phyloP scores from a whole-genome alignment of 2,888 invertebrate species.

The Lypha dubia region DNA sequence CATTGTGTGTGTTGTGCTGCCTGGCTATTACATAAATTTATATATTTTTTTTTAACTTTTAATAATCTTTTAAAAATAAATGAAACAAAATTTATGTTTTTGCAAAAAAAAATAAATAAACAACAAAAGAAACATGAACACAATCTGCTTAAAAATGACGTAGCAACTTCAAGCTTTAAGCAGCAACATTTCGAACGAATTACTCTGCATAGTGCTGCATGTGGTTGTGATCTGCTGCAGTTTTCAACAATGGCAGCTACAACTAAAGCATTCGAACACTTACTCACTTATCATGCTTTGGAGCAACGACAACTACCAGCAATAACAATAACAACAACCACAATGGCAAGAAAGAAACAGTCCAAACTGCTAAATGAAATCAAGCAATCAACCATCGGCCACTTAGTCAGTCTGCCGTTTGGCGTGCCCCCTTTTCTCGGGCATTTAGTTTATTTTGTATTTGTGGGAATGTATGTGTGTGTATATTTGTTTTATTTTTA shows the following conservation, averaged over 20 bases:
- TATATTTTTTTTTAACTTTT: slow-evolving; percentile 32
- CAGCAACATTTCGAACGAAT: slow-evolving; percentile 38
- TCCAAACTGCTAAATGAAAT: slow-evolving; percentile 43
- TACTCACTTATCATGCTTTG: slow-evolving; percentile 61
- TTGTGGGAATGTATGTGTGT: background rate
- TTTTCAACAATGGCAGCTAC: slow-evolving; percentile 6
- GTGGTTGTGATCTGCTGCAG: slow-evolving; percentile 25
- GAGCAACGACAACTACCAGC: slow-evolving; percentile 36
- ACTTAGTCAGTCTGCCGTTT: slow-evolving; percentile 48
- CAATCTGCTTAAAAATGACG: slow-evolving; percentile 63
- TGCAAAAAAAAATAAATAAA: slow-evolving; percentile 52
- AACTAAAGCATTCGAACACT: slow-evolving; percentile 42
- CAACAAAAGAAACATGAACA: slow-evolving; percentile 16
- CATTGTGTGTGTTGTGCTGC: slow-evolving; percentile 31
- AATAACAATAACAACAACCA: slow-evolving; percentile 11
- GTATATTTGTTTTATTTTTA: background rate
- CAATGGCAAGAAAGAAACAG: slow-evolving; percentile 27
- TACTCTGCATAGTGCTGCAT: background rate
- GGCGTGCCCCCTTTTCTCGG: slow-evolving; percentile 67
- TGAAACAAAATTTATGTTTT: slow-evolving; percentile 67
- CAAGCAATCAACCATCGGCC: slow-evolving; percentile 48
- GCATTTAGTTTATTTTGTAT: slow-evolving; percentile 34
- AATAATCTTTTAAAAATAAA: slow-evolving; percentile 43
- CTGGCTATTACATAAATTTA: slow-evolving; percentile 64
- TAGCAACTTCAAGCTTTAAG: slow-evolving; percentile 36